Conservation (phyloP, 1,140 invertebrate species). For the Zaprionus ghesquierei region DNA sequence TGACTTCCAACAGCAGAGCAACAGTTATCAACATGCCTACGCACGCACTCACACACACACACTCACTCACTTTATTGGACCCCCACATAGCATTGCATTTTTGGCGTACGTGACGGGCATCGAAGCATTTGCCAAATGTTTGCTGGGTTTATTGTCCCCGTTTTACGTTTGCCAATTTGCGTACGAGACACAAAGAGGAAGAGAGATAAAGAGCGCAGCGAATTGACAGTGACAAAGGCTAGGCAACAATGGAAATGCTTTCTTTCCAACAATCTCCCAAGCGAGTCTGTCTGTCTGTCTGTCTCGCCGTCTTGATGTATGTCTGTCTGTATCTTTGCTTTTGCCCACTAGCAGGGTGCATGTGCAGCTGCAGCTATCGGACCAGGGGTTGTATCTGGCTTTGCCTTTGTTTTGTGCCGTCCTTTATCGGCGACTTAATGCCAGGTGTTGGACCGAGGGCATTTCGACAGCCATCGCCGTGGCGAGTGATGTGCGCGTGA, state of each 20-base stretch:
- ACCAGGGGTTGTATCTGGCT: constrained; percentile 6
- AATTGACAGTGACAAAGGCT: constrained; percentile 36
- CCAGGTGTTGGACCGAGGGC: constrained; percentile 23
- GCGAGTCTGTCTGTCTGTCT: neutral
- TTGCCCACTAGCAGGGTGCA: constrained; percentile 22
- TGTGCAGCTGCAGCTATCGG: constrained; percentile 27
- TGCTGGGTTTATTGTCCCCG: constrained; percentile 66
- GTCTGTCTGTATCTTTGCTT: constrained; percentile 5
- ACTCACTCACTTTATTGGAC: neutral
- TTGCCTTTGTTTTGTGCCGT: constrained; percentile 25
- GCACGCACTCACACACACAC: neutral
- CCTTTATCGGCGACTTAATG: constrained; percentile 36
- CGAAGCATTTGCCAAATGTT: constrained; percentile 53
- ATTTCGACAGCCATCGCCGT: neutral
- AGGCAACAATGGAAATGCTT: constrained; percentile 41
- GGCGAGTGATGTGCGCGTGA: constrained; percentile 29
- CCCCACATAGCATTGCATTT: constrained; percentile 20
- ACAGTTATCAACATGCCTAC: constrained; percentile 22
- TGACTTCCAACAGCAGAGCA: constrained; percentile 29
- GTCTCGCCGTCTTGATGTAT: neutral
- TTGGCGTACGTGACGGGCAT: constrained; percentile 61
- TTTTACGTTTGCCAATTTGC: constrained; percentile 71
- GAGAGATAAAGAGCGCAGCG: constrained; percentile 24
- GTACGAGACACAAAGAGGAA: constrained; percentile 62
- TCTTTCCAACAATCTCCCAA: constrained; percentile 32